These are phyloP conservation scores for Diglossa cyanea DNA, from an alignment of 2,797 vertebrate genomes.

Conservation along the genomic window DNA sequence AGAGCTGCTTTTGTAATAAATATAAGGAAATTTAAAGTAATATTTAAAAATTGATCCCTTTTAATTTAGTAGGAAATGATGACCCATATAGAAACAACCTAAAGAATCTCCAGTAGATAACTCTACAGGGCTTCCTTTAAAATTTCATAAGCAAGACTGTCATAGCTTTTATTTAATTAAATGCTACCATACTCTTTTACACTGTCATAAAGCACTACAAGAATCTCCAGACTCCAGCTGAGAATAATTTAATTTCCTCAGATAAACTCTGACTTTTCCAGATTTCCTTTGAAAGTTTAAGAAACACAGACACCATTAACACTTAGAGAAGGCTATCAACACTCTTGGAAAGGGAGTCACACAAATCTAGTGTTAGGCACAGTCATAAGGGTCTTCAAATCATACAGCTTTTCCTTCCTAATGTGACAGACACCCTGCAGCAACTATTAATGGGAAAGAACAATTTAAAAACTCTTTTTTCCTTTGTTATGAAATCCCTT, in stretches of 20 bases:
- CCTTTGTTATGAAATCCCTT: not conserved
- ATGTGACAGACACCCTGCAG: not conserved
- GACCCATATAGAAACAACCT: not conserved
- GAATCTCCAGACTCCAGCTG: not conserved
- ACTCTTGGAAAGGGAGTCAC: not conserved
- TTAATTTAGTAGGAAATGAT: not conserved
- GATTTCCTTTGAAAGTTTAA: not conserved
- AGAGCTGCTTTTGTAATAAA: not conserved
- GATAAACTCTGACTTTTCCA: not conserved
- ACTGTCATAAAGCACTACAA: not conserved
- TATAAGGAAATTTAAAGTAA: not conserved
- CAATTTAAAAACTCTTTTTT: not conserved
- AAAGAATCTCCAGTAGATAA: not conserved
- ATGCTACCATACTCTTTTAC: not conserved
- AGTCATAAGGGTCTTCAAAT: rapidly evolving
- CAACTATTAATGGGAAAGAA: not conserved
- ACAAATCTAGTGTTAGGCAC: not conserved
- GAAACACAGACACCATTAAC: not conserved
- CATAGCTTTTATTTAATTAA: conserved; percentile 2
- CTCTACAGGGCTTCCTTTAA: not conserved
- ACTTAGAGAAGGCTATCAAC: not conserved
- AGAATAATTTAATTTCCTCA: conserved; percentile 2
- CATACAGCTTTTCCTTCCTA: not conserved
- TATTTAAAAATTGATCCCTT: not conserved
- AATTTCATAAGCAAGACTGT: not conserved